Evolutionary conservation across 2,888 invertebrate genomes (phyloP).

Genomic region (Chironomus riparius): DNA sequence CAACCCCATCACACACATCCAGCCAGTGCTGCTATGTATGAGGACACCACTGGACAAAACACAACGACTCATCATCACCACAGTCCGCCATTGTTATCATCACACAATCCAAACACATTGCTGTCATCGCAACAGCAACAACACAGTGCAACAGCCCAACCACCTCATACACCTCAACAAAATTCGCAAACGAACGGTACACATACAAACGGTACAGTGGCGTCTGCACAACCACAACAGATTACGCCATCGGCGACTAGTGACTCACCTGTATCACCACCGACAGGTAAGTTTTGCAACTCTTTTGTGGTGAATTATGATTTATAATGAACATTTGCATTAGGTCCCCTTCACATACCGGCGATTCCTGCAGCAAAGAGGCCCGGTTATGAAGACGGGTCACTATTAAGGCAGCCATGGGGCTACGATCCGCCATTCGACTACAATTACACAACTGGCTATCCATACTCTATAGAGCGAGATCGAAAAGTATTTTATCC

Average conservation of each 20-base stretch:
- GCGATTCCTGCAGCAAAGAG: slow-evolving; percentile 79
- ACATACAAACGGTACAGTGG: slow-evolving; percentile 41
- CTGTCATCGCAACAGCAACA: slow-evolving; percentile 30
- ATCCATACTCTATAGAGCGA: slow-evolving; percentile 40
- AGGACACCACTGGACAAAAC: slow-evolving; percentile 40
- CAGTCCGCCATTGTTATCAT: slow-evolving; percentile 28
- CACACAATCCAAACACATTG: slow-evolving; percentile 26
- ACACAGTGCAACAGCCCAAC: slow-evolving; percentile 36
- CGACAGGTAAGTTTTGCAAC: slow-evolving; percentile 37
- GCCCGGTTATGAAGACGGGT: slow-evolving; percentile 48
- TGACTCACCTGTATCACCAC: slow-evolving; percentile 48
- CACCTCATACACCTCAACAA: slow-evolving; percentile 35
- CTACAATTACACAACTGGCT: slow-evolving; percentile 33
- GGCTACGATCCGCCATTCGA: slow-evolving; percentile 41
- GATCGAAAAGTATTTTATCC: slow-evolving; percentile 42
- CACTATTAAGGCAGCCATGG: slow-evolving; percentile 43
- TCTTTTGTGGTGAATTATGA: not conserved
- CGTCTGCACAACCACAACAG: slow-evolving; percentile 41
- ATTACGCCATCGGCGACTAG: slow-evolving; percentile 51
- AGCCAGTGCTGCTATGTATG: slow-evolving; percentile 51
- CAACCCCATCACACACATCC: slow-evolving; percentile 47
- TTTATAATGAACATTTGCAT: not conserved
- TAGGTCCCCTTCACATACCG: slow-evolving; percentile 77
- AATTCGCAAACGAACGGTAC: slow-evolving; percentile 30
- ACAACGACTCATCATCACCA: slow-evolving; percentile 32